Conservation (phyloP, 1,140 invertebrate genomes). For the Lepeophtheirus salmonis region DNA sequence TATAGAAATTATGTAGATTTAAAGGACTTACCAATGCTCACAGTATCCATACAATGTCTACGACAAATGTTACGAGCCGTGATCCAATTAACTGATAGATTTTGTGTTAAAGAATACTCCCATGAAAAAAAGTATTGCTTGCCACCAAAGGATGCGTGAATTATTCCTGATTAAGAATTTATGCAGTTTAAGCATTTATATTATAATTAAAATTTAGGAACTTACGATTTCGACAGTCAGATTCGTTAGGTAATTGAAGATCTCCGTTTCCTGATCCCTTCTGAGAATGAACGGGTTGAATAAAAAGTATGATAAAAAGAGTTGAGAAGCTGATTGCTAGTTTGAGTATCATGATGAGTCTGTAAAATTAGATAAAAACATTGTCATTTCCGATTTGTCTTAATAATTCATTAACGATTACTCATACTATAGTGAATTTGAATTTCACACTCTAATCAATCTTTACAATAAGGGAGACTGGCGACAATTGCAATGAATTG, state of each 20-base stretch:
- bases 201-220: background rate
- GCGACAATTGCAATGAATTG: no score
- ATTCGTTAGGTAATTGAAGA: background rate
- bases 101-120: constrained; percentile 64
- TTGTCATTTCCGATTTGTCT: no score
- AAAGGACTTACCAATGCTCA: constrained; percentile 40
- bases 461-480: no score
- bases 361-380: no score
- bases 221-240: background rate
- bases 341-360: no score
- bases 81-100: constrained; percentile 69
- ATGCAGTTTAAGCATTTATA: background rate
- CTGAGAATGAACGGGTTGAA: no score
- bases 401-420: no score
- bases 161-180: constrained; percentile 7
- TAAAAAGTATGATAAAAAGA: no score
- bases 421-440: no score
- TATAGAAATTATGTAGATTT: no score
- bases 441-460: no score
- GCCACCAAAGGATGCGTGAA: constrained; percentile 20
- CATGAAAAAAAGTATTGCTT: constrained; percentile 87
- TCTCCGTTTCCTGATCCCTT: background rate
- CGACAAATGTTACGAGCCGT: constrained; percentile 74
- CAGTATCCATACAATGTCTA: constrained; percentile 78
- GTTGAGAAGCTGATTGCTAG: no score